phyloP scores from a whole-genome alignment of 2,113 vertebrate genomes.

The Cichladusa arquata region DNA sequence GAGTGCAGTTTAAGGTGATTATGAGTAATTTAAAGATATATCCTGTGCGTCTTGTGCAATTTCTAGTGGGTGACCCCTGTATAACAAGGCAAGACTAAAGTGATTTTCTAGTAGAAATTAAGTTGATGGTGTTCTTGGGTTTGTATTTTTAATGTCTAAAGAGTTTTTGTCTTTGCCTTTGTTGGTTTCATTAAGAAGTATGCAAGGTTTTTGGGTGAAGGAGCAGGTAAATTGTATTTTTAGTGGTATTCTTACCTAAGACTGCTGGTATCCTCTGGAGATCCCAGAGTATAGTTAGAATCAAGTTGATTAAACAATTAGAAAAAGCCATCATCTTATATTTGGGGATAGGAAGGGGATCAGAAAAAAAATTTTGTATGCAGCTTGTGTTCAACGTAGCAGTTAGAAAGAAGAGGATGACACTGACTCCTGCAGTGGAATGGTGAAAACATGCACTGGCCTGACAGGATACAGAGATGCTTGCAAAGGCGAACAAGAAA shows the following conservation, averaged over 20 bases:
- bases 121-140: not conserved
- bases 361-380: not conserved
- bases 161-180: not conserved
- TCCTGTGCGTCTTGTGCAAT: slow-evolving; percentile 23
- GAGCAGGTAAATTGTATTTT: not conserved
- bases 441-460: not conserved
- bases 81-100: not conserved
- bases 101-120: not conserved
- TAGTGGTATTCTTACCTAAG: not conserved
- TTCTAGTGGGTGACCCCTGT: not conserved
- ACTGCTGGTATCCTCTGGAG: not conserved
- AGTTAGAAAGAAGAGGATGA: not conserved
- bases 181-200: not conserved
- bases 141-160: not conserved
- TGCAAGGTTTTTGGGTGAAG: not conserved
- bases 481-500: not conserved
- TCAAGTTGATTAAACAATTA: not conserved
- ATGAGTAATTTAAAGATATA: slow-evolving; percentile 50
- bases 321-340: not conserved
- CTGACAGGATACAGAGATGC: not conserved
- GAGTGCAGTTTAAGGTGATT: slow-evolving; percentile 44
- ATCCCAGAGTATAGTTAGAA: not conserved
- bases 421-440: not conserved
- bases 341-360: accelerated
- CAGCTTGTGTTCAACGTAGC: accelerated